Conservation (phyloP, 2,113 vertebrate species). For the Gopherus evgoodei region DNA sequence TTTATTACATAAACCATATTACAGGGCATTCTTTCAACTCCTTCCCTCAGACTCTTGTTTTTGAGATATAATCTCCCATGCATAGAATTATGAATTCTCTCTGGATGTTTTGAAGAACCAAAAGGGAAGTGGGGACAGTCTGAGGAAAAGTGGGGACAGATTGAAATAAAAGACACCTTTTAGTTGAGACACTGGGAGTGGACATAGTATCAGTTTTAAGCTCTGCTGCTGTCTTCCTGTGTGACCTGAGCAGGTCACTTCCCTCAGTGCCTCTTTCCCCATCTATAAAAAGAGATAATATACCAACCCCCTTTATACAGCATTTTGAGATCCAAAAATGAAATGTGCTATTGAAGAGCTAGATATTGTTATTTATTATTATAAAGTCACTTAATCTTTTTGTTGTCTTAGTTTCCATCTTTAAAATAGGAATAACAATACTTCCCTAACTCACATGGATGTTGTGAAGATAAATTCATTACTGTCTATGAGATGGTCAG, state of each 20-base stretch:
- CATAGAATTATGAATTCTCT: not conserved
- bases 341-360: too few species aligned
- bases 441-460: conserved; percentile 17
- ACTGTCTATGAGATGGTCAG: not conserved
- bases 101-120: not conserved
- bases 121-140: not conserved
- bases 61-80: not conserved
- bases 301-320: too few species aligned
- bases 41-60: not conserved
- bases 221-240: too few species aligned
- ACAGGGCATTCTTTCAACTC: not conserved
- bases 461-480: conserved; percentile 43
- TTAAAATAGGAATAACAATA: conserved; percentile 24
- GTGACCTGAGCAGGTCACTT: not conserved
- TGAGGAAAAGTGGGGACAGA: not conserved
- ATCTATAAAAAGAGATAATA: too few species aligned
- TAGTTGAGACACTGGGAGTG: conserved; percentile 10
- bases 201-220: too few species aligned
- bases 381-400: too few species aligned
- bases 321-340: too few species aligned
- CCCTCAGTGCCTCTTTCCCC: not conserved
- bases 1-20: not conserved
- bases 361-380: too few species aligned
- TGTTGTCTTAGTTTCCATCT: not conserved
- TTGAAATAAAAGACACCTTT: not conserved